These are phyloP conservation scores for Nothoprocta pentlandii DNA, from an alignment of 2,113 vertebrate genomes.

Conservation along the genomic window DNA sequence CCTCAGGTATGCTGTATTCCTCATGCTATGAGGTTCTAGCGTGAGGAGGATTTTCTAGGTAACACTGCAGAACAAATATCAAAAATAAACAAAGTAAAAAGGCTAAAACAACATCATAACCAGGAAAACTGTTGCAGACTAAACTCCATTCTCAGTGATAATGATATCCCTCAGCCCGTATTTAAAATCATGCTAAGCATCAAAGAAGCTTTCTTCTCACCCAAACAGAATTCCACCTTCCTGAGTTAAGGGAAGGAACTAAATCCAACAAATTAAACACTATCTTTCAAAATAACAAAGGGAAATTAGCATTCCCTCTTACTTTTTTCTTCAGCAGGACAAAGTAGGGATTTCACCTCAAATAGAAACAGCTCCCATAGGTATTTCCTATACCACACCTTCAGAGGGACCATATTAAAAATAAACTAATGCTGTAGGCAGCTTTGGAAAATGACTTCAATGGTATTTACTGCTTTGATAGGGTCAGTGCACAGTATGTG, in stretches of 20 bases:
- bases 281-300: slow-evolving; percentile 65
- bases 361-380: slow-evolving; percentile 65
- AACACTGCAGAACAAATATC: neutral
- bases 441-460: slow-evolving; percentile 63
- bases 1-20: fast-evolving
- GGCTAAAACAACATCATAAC: slow-evolving; percentile 8
- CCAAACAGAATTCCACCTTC: slow-evolving; percentile 72
- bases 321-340: slow-evolving; percentile 53
- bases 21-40: neutral
- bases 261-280: slow-evolving; percentile 75
- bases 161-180: slow-evolving; percentile 33
- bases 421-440: slow-evolving; percentile 67
- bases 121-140: slow-evolving; percentile 13
- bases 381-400: slow-evolving; percentile 50
- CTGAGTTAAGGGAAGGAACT: slow-evolving; percentile 66
- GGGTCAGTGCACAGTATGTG: slow-evolving; percentile 69
- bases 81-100: neutral
- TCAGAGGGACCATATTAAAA: slow-evolving; percentile 68
- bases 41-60: neutral
- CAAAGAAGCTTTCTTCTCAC: slow-evolving; percentile 75
- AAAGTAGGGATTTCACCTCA: slow-evolving; percentile 42
- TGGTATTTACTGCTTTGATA: slow-evolving; percentile 71
- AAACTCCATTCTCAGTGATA: neutral
- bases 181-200: slow-evolving; percentile 71
- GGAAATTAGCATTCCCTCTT: slow-evolving; percentile 66